Evolutionary conservation across 2,888 invertebrate genomes (phyloP).

Genomic region (Eupsilia transversa): DNA sequence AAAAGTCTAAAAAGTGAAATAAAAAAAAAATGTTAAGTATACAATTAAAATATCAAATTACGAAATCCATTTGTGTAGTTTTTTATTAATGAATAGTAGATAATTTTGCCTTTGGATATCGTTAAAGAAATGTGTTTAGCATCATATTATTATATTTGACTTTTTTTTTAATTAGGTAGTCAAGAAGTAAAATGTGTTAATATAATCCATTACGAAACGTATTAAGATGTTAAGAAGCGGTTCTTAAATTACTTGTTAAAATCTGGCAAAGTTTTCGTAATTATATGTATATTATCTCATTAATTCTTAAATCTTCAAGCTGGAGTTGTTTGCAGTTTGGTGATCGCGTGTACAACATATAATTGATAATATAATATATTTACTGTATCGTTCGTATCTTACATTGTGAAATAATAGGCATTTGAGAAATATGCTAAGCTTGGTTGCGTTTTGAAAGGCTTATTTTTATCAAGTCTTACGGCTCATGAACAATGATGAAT

Average conservation of each 20-base stretch:
- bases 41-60: constrained; percentile 54
- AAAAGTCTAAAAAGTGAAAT: constrained; percentile 34
- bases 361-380: no score
- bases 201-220: constrained; percentile 39
- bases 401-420: no score
- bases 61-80: constrained; percentile 46
- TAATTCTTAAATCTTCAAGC: no score
- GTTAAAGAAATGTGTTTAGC: constrained; percentile 30
- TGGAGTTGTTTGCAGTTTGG: neutral
- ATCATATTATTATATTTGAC: constrained; percentile 29
- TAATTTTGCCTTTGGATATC: constrained; percentile 29
- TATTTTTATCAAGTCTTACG: no score
- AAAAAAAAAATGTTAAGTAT: neutral
- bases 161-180: neutral
- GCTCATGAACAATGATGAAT: no score
- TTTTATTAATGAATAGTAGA: constrained; percentile 46
- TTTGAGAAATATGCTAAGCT: no score
- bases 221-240: constrained; percentile 17
- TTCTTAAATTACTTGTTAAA: constrained; percentile 31
- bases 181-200: constrained; percentile 33
- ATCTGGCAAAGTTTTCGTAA: constrained; percentile 4
- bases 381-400: no score
- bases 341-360: no score
- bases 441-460: no score
- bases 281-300: no score